A percentile compares a stretch with the other conserved stretches of the same genome.
These are phyloP conservation scores for Caenorhabditis inopinata DNA, from an alignment of 1,140 invertebrate species.

Conservation along the genomic window DNA sequence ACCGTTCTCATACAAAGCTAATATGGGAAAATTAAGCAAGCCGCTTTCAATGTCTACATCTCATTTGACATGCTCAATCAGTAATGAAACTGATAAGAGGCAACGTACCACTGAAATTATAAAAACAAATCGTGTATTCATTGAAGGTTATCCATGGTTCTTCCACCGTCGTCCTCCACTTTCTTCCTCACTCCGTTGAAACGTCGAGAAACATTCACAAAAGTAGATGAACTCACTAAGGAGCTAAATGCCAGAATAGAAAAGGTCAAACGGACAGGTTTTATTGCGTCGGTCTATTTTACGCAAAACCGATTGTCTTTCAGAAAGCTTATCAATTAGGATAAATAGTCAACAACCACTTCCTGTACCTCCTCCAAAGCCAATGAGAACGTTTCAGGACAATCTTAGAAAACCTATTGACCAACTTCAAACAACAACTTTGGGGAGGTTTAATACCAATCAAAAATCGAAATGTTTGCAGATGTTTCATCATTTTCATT, in stretches of 20 bases:
- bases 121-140: too few species aligned
- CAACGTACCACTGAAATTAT: too few species aligned
- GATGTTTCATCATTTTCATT: too few species aligned
- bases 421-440: not conserved
- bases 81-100: not conserved
- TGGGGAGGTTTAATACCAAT: not conserved
- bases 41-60: constrained; percentile 1
- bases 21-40: not conserved
- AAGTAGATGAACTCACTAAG: constrained; percentile 18
- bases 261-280: constrained; percentile 19
- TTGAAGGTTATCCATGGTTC: constrained; percentile 5
- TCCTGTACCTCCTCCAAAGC: constrained; percentile 34
- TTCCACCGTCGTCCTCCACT: not conserved
- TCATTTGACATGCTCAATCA: not conserved
- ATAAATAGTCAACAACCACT: not conserved
- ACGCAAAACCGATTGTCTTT: not conserved
- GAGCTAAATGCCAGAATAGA: not conserved
- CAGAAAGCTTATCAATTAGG: constrained; percentile 4
- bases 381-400: constrained; percentile 31
- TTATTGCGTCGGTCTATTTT: too few species aligned
- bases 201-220: constrained; percentile 34
- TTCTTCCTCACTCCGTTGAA: not conserved
- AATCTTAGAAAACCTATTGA: not conserved
- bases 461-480: not conserved
- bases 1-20: not conserved